Base-by-base conservation (phyloP, 2,888 invertebrate genomes). In the Eledone cirrhosa region DNA sequence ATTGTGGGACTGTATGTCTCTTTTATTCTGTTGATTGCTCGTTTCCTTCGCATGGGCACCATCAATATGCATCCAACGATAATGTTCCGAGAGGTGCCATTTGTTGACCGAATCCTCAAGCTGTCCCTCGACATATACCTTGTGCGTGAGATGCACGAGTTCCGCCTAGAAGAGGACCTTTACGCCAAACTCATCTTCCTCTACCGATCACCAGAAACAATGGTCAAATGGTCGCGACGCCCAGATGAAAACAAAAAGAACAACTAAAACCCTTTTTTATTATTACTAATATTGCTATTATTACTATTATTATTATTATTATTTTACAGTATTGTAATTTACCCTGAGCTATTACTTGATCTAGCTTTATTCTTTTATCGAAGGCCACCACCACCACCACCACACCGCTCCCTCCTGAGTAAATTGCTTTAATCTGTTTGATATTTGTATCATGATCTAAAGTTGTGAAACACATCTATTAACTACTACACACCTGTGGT, bases 181-280 rank as follows among this genome's bases (percentile, higher is more conserved):
- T 99, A 98, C 91, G 98, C 99, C 80, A 99, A 99, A 93, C 92
- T 99, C 78, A 95, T 99, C 89, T 99, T 99, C 95, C 93, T 99
- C 85, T 99, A 98, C 91, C 94, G 99, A 59, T 91, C 98, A 47
- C 98, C 99, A 8, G 98, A 98, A 90, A 99, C 98, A 31, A 94
- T 99, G 91, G 97, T 99, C 85, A 93, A 93, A 86, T 93, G 93
- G 93, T 93, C 93, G 19, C 84, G 88, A 63, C 82, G 87, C n/a
- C 84, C 82, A 29, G 79, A 72, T 67, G 80, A 83, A 41, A 81
- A 81, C 31, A 85, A 86, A 78, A 85, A 86, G 80, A 82, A 83
- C 76, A 80, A 81, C 14, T 79, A 80, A 77, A 47, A 14, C 13
- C 22, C 47, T 14, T 47, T 11, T 22, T 76, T 29, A 24, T 47